Evolutionary conservation across 2,113 vertebrate species (phyloP).

Genomic region (Ictalurus furcatus): DNA sequence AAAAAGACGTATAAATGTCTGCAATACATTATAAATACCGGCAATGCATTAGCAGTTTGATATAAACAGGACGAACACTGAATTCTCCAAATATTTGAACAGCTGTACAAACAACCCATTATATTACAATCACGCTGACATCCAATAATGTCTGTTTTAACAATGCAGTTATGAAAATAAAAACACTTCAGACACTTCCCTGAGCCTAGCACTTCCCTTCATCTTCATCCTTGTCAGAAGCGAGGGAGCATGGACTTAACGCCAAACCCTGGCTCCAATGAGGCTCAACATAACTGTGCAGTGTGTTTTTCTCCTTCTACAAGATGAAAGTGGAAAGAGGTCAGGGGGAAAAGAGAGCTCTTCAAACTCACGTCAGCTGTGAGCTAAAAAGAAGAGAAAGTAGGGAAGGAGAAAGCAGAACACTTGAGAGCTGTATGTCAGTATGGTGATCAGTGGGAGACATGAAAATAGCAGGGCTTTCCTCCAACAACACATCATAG

Average conservation of each 20-base stretch:
- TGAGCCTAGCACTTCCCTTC: background rate
- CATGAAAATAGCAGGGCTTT: constrained; percentile 7
- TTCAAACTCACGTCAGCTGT: constrained; percentile 9
- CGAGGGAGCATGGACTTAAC: background rate
- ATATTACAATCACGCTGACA: background rate
- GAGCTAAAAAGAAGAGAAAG: background rate
- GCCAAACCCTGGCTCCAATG: background rate
- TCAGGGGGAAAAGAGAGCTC: constrained; percentile 3
- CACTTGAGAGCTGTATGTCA: background rate
- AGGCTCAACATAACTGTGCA: background rate
- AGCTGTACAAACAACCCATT: background rate
- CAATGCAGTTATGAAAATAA: background rate
- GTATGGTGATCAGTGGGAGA: background rate
- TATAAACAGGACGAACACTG: background rate
- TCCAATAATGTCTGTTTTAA: constrained; percentile 1
- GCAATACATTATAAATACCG: background rate
- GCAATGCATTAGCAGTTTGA: background rate
- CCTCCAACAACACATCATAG: background rate
- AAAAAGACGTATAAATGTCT: background rate
- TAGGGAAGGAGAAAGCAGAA: background rate
- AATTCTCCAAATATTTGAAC: background rate
- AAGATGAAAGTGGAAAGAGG: constrained; percentile 9
- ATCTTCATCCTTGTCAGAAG: background rate
- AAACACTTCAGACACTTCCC: background rate
- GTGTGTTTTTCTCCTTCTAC: background rate